phyloP scores from a whole-genome alignment of 2,888 invertebrate species.

The Xestia ashworthii region DNA sequence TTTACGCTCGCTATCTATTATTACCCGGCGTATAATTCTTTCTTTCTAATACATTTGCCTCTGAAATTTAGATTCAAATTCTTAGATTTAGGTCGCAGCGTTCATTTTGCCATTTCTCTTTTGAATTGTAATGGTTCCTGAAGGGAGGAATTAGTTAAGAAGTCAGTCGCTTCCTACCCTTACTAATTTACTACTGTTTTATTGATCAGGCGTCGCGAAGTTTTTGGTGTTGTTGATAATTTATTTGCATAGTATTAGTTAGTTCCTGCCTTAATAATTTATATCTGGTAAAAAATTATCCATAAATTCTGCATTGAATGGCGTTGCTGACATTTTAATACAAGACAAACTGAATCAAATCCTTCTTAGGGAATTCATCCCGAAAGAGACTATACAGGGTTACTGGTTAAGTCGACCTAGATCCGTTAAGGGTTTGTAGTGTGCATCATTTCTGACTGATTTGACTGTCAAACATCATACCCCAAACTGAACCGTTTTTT shows the following conservation, averaged over 20 bases:
- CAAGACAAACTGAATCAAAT: too few species aligned
- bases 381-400: too few species aligned
- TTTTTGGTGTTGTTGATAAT: constrained; percentile 27
- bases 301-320: background rate
- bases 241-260: constrained; percentile 21
- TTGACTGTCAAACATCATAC: too few species aligned
- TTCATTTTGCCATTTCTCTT: constrained; percentile 66
- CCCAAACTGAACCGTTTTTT: too few species aligned
- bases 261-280: background rate
- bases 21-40: constrained; percentile 46
- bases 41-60: constrained; percentile 52
- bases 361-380: too few species aligned
- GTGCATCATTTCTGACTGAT: too few species aligned
- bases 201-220: constrained; percentile 17
- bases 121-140: constrained; percentile 67
- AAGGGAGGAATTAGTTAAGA: constrained; percentile 48
- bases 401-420: too few species aligned
- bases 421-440: too few species aligned
- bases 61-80: constrained; percentile 65
- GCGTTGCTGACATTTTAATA: too few species aligned
- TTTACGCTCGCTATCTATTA: constrained; percentile 61
- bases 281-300: background rate
- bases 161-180: constrained; percentile 13
- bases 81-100: constrained; percentile 65
- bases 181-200: constrained; percentile 36